Conservation (phyloP, 2,797 vertebrate species). For the Ataeniobius toweri region DNA sequence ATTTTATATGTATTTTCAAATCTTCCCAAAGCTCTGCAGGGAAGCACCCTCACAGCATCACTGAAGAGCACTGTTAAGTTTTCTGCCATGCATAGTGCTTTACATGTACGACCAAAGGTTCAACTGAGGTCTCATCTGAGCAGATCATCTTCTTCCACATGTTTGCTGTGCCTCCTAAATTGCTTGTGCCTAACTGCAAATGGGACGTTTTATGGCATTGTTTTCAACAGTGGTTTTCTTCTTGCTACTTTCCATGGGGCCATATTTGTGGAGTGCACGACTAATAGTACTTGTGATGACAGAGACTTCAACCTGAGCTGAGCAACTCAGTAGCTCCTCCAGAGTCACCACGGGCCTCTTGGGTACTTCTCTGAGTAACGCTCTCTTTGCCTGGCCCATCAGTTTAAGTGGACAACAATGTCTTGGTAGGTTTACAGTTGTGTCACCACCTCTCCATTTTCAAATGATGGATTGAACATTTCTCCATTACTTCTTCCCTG, state of each 20-base stretch:
- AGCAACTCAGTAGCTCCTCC: not conserved
- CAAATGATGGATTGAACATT: not conserved
- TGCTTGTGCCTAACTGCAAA: not conserved
- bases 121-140: not conserved
- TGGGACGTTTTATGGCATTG: not conserved
- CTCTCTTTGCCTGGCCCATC: no score
- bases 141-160: not conserved
- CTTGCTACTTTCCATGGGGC: not conserved
- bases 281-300: not conserved
- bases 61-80: not conserved
- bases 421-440: no score
- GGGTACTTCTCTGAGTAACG: no score
- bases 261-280: not conserved
- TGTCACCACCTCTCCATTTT: no score
- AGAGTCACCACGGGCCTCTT: not conserved
- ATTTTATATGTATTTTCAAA: not conserved
- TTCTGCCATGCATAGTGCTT: not conserved
- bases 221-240: not conserved
- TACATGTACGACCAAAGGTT: not conserved
- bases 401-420: no score
- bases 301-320: not conserved
- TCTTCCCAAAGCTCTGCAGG: not conserved
- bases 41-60: no score
- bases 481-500: not conserved
- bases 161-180: not conserved